Conservation (phyloP, 2,113 vertebrate genomes). For the Chloroceryle aenea region DNA sequence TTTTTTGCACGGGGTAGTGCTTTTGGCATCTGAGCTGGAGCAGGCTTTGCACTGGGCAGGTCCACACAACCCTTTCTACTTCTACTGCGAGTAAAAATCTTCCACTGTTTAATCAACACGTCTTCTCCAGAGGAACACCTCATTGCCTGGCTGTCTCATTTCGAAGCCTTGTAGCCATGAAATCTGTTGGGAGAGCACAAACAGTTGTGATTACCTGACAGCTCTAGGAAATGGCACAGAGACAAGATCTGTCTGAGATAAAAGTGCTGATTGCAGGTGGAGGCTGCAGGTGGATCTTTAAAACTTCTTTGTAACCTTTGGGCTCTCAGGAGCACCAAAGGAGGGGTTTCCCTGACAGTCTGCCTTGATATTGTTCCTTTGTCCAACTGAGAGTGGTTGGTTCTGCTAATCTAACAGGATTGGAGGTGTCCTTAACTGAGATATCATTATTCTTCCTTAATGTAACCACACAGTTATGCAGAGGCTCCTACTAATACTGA, state of each 20-base stretch:
- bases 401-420: neutral
- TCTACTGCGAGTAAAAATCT: slow-evolving; percentile 3
- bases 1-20: neutral
- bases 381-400: neutral
- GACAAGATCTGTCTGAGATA: neutral
- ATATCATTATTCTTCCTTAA: neutral
- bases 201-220: slow-evolving; percentile 52
- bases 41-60: rapidly evolving
- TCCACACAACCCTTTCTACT: neutral
- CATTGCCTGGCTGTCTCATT: slow-evolving; percentile 30
- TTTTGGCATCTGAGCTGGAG: neutral
- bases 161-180: slow-evolving; percentile 32
- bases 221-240: slow-evolving; percentile 25
- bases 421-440: neutral
- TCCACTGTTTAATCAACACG: slow-evolving; percentile 8
- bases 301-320: neutral
- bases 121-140: neutral
- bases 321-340: neutral
- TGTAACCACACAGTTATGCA: neutral
- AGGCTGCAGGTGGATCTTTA: slow-evolving; percentile 6
- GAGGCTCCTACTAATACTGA: neutral
- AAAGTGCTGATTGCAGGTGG: neutral
- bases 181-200: slow-evolving; percentile 52
- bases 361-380: neutral
- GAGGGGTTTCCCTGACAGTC: neutral